A percentile compares a stretch with the other conserved stretches of the same genome.
phyloP scores from a whole-genome alignment of 1,140 invertebrate genomes.

The Charaxes varanes region DNA sequence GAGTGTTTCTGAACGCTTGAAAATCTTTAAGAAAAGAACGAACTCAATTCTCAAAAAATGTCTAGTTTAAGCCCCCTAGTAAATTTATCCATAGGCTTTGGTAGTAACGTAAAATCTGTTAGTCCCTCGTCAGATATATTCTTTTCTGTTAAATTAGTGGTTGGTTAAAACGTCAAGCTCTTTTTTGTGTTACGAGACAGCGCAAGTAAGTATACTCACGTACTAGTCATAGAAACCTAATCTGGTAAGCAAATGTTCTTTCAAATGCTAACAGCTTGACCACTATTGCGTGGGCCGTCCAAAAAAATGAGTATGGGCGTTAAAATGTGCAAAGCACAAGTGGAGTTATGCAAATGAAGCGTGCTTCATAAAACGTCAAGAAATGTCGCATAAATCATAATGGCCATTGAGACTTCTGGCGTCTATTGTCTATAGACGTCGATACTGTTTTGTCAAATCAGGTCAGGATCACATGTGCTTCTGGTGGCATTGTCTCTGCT shows the following conservation, averaged over 20 bases:
- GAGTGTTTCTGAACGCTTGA: no score
- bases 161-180: no score
- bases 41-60: no score
- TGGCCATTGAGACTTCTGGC: conserved; percentile 51
- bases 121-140: no score
- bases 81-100: no score
- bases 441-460: conserved; percentile 57
- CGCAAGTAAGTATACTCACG: conserved; percentile 43
- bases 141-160: no score
- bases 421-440: conserved; percentile 44
- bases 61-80: no score
- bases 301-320: conserved; percentile 53
- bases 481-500: conserved; percentile 35
- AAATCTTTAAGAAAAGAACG: no score
- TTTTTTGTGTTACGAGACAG: conserved; percentile 17
- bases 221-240: conserved; percentile 59
- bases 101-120: no score
- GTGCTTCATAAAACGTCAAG: conserved; percentile 69
- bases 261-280: conserved; percentile 60
- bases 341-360: conserved; percentile 67
- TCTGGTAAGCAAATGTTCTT: conserved; percentile 72
- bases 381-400: conserved; percentile 70
- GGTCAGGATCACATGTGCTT: conserved; percentile 71
- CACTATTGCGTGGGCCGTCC: conserved; percentile 48
- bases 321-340: conserved; percentile 69